A percentile compares a stretch with the other conserved stretches of the same genome.
phyloP scores from a whole-genome alignment of 2,797 vertebrate genomes.

The Gadopsis bispinosus region DNA sequence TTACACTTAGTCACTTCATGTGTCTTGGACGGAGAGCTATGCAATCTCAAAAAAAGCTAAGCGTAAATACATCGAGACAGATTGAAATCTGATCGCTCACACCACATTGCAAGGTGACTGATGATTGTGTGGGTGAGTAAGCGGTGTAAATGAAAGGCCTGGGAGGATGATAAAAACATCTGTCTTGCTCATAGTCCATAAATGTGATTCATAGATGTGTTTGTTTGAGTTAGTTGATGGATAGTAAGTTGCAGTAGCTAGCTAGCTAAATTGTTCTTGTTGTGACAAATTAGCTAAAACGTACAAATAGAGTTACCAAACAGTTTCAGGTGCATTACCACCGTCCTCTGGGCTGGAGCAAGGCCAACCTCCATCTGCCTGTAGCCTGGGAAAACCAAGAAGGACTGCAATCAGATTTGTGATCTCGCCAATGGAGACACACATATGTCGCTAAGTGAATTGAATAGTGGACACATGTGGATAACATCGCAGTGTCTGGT shows the following conservation, averaged over 20 bases:
- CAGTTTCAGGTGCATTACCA: background rate
- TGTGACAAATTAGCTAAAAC: background rate
- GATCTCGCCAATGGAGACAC: background rate
- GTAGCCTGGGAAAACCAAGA: too few relatives aligned
- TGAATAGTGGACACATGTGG: background rate
- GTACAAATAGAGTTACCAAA: background rate
- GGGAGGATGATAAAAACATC: background rate
- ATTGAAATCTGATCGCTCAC: background rate
- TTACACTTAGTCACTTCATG: background rate
- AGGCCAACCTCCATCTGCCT: background rate
- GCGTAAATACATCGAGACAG: background rate
- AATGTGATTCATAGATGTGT: background rate
- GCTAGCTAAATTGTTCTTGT: background rate
- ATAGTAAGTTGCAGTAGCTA: background rate
- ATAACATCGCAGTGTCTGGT: background rate
- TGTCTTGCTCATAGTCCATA: background rate
- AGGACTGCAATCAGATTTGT: background rate
- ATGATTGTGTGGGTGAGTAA: background rate
- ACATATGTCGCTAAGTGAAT: background rate
- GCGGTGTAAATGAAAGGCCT: background rate
- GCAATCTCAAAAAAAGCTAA: background rate
- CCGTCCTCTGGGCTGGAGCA: background rate
- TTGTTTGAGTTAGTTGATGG: background rate
- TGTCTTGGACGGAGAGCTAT: background rate
- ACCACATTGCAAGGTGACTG: background rate